Evolutionary conservation across 2,797 vertebrate genomes (phyloP).

Genomic region (Limnodromus scolopaceus): DNA sequence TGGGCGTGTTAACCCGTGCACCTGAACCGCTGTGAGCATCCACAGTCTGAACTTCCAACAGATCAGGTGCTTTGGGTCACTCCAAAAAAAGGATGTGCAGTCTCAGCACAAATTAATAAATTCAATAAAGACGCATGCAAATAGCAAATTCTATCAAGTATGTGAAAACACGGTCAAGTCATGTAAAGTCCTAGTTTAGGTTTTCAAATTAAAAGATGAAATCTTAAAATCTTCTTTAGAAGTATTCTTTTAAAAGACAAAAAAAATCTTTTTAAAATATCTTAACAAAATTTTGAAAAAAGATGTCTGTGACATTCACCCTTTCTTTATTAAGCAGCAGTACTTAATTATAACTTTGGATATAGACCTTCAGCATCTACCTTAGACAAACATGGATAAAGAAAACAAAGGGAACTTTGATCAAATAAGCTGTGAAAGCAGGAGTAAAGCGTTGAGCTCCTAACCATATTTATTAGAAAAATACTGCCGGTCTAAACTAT

Average conservation of each 20-base stretch:
- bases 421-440: neutral
- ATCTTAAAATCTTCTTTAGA: neutral
- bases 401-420: neutral
- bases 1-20: neutral
- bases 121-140: neutral
- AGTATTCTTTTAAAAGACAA: neutral
- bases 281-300: neutral
- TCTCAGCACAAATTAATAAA: neutral
- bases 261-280: neutral
- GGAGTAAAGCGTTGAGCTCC: neutral
- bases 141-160: neutral
- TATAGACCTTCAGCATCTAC: neutral
- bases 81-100: fast-evolving
- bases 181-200: neutral
- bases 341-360: neutral
- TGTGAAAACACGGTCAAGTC: neutral
- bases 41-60: neutral
- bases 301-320: neutral
- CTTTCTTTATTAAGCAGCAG: neutral
- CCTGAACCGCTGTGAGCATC: neutral
- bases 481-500: neutral
- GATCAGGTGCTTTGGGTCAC: neutral
- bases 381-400: fast-evolving
- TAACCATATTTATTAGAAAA: neutral
- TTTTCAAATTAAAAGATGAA: neutral